These are phyloP conservation scores for Premnoplex brunnescens DNA, from an alignment of 2,797 vertebrate genomes.

Conservation along the genomic window DNA sequence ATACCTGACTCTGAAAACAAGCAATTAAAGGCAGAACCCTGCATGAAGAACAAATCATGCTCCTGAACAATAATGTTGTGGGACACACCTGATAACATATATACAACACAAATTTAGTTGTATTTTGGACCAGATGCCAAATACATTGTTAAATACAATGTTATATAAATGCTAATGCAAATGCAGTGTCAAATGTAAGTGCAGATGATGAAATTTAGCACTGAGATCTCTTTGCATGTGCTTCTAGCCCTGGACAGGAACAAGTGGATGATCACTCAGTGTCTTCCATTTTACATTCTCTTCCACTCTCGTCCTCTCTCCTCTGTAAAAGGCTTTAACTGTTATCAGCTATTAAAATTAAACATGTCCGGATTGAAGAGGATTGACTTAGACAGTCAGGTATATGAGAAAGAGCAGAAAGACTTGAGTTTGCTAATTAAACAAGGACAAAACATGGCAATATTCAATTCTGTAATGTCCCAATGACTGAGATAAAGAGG, in stretches of 20 bases:
- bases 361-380: not conserved
- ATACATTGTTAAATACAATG: not conserved
- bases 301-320: not conserved
- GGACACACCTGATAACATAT: not conserved
- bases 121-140: not conserved
- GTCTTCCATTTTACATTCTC: not conserved
- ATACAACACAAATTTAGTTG: not conserved
- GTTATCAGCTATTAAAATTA: not conserved
- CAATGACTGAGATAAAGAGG: not conserved
- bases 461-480: not conserved
- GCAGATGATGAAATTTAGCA: not conserved
- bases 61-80: not conserved
- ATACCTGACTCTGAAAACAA: not conserved
- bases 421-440: not conserved
- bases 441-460: not conserved
- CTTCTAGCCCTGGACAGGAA: not conserved
- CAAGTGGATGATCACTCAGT: not conserved
- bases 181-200: accelerated
- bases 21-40: not conserved
- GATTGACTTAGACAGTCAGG: not conserved
- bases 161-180: no score
- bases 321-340: not conserved
- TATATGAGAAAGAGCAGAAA: not conserved
- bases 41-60: not conserved
- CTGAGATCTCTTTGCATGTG: not conserved